Conservation (phyloP, 2,888 invertebrate species). For the Ormyrus rosae region DNA sequence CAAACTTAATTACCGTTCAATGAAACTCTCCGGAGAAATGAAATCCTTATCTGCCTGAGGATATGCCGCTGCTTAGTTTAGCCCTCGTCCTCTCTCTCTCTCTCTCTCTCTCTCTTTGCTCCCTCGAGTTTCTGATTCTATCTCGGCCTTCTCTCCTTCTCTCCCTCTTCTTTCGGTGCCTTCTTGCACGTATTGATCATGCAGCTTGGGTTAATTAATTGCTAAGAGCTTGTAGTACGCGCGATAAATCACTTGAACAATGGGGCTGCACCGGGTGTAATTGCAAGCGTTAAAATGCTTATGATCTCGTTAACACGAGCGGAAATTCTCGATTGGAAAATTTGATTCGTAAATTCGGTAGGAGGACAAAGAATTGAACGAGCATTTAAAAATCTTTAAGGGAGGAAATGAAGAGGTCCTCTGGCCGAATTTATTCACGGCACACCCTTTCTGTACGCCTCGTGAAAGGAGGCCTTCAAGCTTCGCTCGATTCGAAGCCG, state of each 20-base stretch:
- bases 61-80: conserved; percentile 26
- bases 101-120: not conserved
- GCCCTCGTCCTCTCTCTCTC: not conserved
- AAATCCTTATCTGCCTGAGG: conserved; percentile 69
- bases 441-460: too few relatives aligned
- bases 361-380: too few relatives aligned
- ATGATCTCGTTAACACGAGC: too few relatives aligned
- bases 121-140: too few relatives aligned
- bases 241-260: too few relatives aligned
- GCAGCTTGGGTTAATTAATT: conserved; percentile 11
- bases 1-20: conserved; percentile 73
- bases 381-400: too few relatives aligned
- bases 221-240: not conserved
- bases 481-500: conserved; percentile 10
- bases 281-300: too few relatives aligned
- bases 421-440: conserved; percentile 8
- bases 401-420: not conserved
- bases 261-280: not conserved
- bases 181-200: conserved; percentile 24
- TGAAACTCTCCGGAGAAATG: conserved; percentile 70
- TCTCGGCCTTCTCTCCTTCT: not conserved
- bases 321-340: too few relatives aligned
- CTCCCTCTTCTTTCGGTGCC: not conserved
- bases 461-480: conserved; percentile 14
- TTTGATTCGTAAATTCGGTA: too few relatives aligned